These are phyloP conservation scores for Aleiodes leptofemur DNA, from an alignment of 2,888 invertebrate genomes.

Conservation along the genomic window DNA sequence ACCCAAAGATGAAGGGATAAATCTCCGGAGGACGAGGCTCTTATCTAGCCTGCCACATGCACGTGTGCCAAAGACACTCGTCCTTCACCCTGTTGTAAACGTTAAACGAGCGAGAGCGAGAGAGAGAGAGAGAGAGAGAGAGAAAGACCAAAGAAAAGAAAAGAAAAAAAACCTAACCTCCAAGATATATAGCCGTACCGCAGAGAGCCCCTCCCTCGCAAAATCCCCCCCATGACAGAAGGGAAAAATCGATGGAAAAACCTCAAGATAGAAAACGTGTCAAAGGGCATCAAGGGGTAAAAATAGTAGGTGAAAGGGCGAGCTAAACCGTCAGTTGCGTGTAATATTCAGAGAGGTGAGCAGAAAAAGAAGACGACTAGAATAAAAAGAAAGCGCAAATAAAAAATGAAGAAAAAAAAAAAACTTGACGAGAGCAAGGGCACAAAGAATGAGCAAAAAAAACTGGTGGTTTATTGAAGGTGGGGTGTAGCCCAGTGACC, in stretches of 20 bases:
- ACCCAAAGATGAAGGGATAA: neutral
- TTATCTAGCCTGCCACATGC: constrained; percentile 13
- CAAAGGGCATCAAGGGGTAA: constrained; percentile 34
- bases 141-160: neutral
- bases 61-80: neutral
- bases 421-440: constrained; percentile 7
- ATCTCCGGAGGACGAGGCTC: constrained; percentile 5
- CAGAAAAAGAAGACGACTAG: constrained; percentile 37
- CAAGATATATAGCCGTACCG: neutral
- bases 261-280: constrained; percentile 40
- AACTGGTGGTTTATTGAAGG: constrained; percentile 2
- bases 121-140: constrained; percentile 1
- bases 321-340: constrained; percentile 20
- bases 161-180: neutral
- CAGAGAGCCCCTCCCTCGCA: neutral
- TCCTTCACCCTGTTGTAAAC: neutral
- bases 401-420: neutral
- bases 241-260: constrained; percentile 40
- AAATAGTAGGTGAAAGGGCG: constrained; percentile 36
- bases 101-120: neutral
- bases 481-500: constrained; percentile 54
- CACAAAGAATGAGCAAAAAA: constrained; percentile 6
- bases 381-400: constrained; percentile 24
- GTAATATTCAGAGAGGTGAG: constrained; percentile 16
- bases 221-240: constrained; percentile 8